Evolutionary conservation across 2,888 invertebrate genomes (phyloP).

Genomic region (Stramonita haemastoma): DNA sequence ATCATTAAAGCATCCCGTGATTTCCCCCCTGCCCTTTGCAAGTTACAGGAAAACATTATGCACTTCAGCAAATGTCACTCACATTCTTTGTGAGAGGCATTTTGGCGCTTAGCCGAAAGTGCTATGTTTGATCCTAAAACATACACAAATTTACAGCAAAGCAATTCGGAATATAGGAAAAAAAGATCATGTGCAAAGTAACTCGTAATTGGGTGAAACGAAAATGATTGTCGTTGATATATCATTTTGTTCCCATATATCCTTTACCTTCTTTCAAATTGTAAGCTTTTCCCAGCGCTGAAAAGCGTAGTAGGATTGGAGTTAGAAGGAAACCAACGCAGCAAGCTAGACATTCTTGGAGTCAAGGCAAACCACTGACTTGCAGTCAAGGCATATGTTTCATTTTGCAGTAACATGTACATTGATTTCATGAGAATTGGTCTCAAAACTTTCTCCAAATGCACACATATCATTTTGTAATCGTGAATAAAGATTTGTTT

Average conservation of each 20-base stretch:
- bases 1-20: not conserved
- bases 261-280: slow-evolving; percentile 5
- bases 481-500: too few species aligned
- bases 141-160: slow-evolving; percentile 29
- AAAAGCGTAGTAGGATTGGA: slow-evolving; percentile 21
- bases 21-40: slow-evolving; percentile 26
- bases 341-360: slow-evolving; percentile 10
- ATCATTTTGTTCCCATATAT: not conserved
- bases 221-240: too few species aligned
- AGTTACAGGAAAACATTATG: slow-evolving; percentile 19
- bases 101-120: slow-evolving; percentile 33
- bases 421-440: too few species aligned
- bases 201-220: too few species aligned
- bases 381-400: not conserved
- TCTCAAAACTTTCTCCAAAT: too few species aligned
- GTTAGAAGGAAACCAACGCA: not conserved
- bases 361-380: not conserved
- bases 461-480: too few species aligned
- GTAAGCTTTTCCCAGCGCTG: not conserved
- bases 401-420: too few species aligned
- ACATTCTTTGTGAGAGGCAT: slow-evolving; percentile 11
- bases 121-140: slow-evolving; percentile 22
- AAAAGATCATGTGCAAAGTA: too few species aligned
- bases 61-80: slow-evolving; percentile 24
- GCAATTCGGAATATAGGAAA: not conserved